phyloP scores from a whole-genome alignment of 2,888 invertebrate species.

The Xanthia icteritia region DNA sequence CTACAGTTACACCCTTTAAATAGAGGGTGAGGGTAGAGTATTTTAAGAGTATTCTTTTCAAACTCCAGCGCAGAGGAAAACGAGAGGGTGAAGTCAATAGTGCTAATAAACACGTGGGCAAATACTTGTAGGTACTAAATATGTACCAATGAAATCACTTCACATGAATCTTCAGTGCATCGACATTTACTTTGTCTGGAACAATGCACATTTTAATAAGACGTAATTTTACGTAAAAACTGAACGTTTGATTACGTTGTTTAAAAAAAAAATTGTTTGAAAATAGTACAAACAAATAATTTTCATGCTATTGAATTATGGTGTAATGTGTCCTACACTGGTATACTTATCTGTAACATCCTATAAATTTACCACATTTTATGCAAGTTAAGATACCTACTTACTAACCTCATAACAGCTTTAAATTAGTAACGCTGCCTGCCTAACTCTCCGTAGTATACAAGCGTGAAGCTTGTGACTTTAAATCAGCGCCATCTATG shows the following conservation, averaged over 20 bases:
- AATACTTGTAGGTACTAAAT: not conserved
- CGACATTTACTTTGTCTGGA: not conserved
- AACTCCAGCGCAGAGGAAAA: not conserved
- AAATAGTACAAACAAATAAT: not conserved
- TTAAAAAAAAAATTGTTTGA: too few species aligned
- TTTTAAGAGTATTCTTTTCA: not conserved
- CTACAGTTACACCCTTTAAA: too few species aligned
- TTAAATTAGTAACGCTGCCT: not conserved
- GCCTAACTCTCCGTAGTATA: too few species aligned
- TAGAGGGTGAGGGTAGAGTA: not conserved
- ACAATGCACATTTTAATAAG: not conserved
- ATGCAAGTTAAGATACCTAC: not conserved
- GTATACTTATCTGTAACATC: not conserved
- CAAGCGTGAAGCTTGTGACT: not conserved
- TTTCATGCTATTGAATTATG: not conserved
- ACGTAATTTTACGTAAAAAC: not conserved
- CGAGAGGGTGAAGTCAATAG: not conserved
- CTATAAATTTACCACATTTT: not conserved
- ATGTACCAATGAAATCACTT: not conserved
- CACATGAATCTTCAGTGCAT: not conserved
- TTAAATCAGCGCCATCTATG: conserved; percentile 29
- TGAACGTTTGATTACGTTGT: too few species aligned
- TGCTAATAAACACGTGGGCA: not conserved
- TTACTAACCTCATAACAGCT: not conserved
- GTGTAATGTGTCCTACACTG: not conserved